Evolutionary conservation across 2,888 invertebrate genomes (phyloP).

Genomic region (Balanococcus diminutus): DNA sequence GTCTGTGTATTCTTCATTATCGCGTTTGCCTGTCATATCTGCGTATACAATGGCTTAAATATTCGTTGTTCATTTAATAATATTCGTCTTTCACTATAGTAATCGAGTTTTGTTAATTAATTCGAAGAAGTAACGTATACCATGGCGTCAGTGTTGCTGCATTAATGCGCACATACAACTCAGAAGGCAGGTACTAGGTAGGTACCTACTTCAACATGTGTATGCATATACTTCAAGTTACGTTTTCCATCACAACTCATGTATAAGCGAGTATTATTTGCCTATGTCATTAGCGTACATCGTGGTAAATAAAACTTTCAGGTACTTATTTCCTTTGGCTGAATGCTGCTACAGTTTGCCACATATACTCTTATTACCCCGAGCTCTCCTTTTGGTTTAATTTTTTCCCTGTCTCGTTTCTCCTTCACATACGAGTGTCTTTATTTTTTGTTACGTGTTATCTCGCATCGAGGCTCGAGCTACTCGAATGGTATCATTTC

Average conservation of each 20-base stretch:
- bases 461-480: neutral
- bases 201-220: neutral
- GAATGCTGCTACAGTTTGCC: neutral
- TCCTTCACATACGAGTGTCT: neutral
- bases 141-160: neutral
- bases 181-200: neutral
- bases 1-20: neutral
- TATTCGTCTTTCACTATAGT: neutral
- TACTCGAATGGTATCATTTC: no score
- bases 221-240: neutral
- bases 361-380: no score
- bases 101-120: slow-evolving; percentile 27
- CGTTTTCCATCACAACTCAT: neutral
- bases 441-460: no score
- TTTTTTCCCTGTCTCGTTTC: no score
- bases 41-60: neutral
- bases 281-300: neutral
- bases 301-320: neutral
- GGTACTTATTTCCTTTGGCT: neutral
- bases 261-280: neutral
- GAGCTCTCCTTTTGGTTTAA: no score
- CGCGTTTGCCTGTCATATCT: neutral
- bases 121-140: neutral
- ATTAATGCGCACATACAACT: neutral
- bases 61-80: neutral